Percentiles rank a stretch among this genome's conserved stretches.
phyloP scores from a whole-genome alignment of 2,113 vertebrate species.

The Talpa occidentalis region DNA sequence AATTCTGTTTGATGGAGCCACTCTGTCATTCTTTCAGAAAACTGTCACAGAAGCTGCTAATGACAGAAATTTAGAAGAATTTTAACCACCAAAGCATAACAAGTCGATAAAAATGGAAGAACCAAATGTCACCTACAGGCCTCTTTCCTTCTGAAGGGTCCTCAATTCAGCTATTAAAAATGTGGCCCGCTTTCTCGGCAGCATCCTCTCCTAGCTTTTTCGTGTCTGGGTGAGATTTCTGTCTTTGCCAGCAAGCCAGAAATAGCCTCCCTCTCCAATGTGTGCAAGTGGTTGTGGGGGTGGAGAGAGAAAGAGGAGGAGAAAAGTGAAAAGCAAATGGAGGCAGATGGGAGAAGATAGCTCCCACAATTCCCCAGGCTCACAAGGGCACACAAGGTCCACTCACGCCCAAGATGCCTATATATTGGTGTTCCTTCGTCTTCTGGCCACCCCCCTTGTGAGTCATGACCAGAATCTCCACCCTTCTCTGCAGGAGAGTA shows the following conservation, averaged over 20 bases:
- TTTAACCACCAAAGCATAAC: constrained; percentile 37
- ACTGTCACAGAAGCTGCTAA: not conserved
- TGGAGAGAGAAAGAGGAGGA: constrained; percentile 27
- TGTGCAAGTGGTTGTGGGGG: constrained; percentile 57
- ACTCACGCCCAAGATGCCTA: not conserved
- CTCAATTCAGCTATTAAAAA: constrained; percentile 14
- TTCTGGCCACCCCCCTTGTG: not conserved
- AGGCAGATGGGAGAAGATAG: not conserved
- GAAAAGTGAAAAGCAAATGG: constrained; percentile 41
- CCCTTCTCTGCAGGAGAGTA: not conserved
- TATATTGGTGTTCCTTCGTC: not conserved
- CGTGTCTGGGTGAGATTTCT: constrained; percentile 62
- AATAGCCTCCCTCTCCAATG: constrained; percentile 55
- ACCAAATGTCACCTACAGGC: not conserved
- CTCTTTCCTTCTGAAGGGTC: not conserved
- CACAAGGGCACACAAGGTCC: not conserved
- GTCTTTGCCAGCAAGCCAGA: constrained; percentile 59
- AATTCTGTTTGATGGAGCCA: not conserved
- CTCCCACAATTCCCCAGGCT: not conserved
- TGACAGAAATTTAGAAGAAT: constrained; percentile 3
- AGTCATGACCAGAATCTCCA: constrained; percentile 40
- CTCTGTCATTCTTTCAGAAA: constrained; percentile 31
- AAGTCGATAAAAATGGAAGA: not conserved
- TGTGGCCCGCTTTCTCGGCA: not conserved
- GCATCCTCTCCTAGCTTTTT: not conserved